Base-by-base conservation (phyloP, 2,888 invertebrate species). In the Zootermopsis nevadensis region DNA sequence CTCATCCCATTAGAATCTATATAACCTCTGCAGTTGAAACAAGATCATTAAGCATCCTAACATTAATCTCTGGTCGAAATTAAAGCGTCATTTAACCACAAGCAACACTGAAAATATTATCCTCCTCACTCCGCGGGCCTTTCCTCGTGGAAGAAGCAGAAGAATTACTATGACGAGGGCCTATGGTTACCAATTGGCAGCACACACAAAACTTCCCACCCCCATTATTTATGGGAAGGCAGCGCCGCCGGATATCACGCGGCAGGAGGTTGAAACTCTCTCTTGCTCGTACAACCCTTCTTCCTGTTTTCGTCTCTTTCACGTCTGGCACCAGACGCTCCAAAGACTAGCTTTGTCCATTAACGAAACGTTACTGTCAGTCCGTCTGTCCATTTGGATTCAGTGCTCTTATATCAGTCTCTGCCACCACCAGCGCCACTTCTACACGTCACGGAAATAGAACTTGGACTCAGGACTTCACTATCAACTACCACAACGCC, bases 261-360 rank as follows among this genome's bases (percentile, higher is more conserved):
- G 15, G 55, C 33, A 55, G 24, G 77, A 30, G 27, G 38, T 30
- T 42, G 42, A 48, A 38, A 27, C 48, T 8, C 42, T 38, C n/a
- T 30, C 33, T 74, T 22, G 6, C 74, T 38, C 74, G n/a, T n/a
- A 35, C 74, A 48, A 48, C 31, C 55, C 31, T 22, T 2, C 55
- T 77, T 77, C 77, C 77, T 48, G 30, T 77, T 55, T 77, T 35
- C 76, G 76, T n/a, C 76, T 72, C 72, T 42, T 24, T 76, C 76
- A 42, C 42, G 76, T 76, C 42, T 15, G 76, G 48, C 76, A 76
- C 55, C 53, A 77, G 55, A 69, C 31, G 33, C 7, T 15, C 6
- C 31, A 69, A 33, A 77, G 77, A 77, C 77, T 30, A 77, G 77
- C 77, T 77, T 77, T 77, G 77, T 77, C 77, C 77, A 77, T 77